Percentiles rank a stretch among this genome's conserved stretches.
These are phyloP conservation scores for Buathra laborator DNA, from an alignment of 2,888 invertebrate species.

Conservation along the genomic window DNA sequence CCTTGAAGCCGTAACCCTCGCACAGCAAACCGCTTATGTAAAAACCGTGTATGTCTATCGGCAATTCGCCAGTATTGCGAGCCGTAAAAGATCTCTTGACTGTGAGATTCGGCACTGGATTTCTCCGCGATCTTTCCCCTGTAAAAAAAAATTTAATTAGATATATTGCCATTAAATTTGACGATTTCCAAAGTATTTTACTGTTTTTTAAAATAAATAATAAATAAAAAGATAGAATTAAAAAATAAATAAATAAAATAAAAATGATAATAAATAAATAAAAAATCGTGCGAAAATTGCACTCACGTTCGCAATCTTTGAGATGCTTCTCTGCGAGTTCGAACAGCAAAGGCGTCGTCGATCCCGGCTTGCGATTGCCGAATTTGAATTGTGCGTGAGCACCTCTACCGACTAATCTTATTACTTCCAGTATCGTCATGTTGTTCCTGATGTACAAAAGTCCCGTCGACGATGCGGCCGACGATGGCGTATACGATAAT, in stretches of 20 bases:
- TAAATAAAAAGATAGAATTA: no score
- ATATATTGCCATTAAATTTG: no score
- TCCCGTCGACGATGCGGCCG: conserved; percentile 79
- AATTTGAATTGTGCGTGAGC: conserved; percentile 95
- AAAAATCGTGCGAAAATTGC: neutral
- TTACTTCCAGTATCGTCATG: conserved; percentile 95
- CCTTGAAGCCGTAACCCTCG: conserved; percentile 92
- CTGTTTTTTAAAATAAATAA: no score
- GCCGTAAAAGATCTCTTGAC: conserved; percentile 94
- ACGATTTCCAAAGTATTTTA: neutral
- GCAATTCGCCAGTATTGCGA: conserved; percentile 95
- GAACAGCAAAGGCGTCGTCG: conserved; percentile 91
- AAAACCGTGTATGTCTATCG: conserved; percentile 90
- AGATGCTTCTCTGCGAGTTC: conserved; percentile 91
- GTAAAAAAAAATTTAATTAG: conserved; percentile 28
- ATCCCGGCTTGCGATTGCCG: conserved; percentile 94
- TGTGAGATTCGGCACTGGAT: conserved; percentile 88
- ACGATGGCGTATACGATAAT: conserved; percentile 80
- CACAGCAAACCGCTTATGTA: conserved; percentile 89
- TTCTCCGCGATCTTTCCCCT: conserved; percentile 79
- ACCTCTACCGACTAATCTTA: conserved; percentile 94
- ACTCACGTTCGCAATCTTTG: conserved; percentile 87
- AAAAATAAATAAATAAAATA: no score
- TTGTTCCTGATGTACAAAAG: conserved; percentile 89
- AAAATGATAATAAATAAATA: no score